Evolutionary conservation across 2,113 vertebrate genomes (phyloP).

Genomic region (Pachycephala philippinensis): DNA sequence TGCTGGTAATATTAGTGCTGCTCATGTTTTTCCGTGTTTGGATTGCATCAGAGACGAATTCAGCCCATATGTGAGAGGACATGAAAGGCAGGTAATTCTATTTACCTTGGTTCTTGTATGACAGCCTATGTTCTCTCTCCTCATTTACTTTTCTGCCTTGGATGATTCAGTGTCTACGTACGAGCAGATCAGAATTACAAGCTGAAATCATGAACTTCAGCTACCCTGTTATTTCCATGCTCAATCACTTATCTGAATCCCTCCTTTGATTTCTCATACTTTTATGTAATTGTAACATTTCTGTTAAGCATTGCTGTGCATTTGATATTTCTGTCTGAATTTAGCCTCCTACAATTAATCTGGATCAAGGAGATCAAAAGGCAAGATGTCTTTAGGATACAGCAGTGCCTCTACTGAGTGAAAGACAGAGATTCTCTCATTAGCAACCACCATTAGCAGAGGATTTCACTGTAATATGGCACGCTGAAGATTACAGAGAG

Average conservation of each 20-base stretch:
- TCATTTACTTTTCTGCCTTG: neutral
- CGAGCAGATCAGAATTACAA: neutral
- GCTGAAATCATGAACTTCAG: neutral
- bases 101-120: neutral
- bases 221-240: neutral
- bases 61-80: neutral
- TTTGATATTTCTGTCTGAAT: neutral
- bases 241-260: neutral
- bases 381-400: neutral
- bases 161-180: neutral
- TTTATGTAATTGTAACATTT: neutral
- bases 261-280: neutral
- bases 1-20: neutral
- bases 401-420: neutral
- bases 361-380: neutral
- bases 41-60: neutral
- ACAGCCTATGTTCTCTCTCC: neutral
- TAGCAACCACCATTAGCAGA: neutral
- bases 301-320: neutral
- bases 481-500: neutral
- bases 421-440: neutral
- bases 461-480: neutral
- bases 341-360: neutral
- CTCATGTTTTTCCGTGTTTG: neutral
- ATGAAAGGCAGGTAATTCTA: neutral